Conservation (phyloP, 2,113 vertebrate genomes). For the Sisor rabdophorus region DNA sequence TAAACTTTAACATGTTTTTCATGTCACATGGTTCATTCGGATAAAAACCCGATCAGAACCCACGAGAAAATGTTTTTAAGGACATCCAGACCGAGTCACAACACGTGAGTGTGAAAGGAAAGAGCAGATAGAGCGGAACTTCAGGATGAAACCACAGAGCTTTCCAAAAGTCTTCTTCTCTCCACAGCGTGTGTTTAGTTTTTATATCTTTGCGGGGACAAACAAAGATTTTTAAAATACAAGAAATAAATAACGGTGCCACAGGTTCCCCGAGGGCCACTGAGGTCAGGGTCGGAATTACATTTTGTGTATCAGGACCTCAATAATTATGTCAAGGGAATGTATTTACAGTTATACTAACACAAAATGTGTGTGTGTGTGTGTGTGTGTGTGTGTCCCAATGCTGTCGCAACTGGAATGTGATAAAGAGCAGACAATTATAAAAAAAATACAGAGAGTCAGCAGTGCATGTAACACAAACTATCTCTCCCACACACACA, state of each 20-base stretch:
- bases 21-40: neutral
- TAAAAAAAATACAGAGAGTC: constrained; percentile 18
- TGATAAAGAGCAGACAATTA: constrained; percentile 29
- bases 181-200: neutral
- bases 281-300: neutral
- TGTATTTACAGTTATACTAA: neutral
- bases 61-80: too few species aligned
- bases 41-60: too few species aligned
- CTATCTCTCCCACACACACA: neutral
- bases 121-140: constrained; percentile 21
- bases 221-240: neutral
- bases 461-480: constrained; percentile 7
- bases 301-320: neutral
- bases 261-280: too few species aligned
- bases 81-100: constrained; percentile 6
- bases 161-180: constrained; percentile 13
- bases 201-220: neutral
- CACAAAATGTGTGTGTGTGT: neutral
- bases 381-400: constrained; percentile 1
- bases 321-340: neutral
- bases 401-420: constrained; percentile 8
- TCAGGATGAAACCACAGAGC: neutral
- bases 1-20: neutral
- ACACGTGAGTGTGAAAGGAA: constrained; percentile 3
- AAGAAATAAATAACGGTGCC: neutral